Evolutionary conservation across 2,113 vertebrate species (phyloP), one percentile per base, ranked within the genome.

Genomic region (Crotalus tigris): DNA sequence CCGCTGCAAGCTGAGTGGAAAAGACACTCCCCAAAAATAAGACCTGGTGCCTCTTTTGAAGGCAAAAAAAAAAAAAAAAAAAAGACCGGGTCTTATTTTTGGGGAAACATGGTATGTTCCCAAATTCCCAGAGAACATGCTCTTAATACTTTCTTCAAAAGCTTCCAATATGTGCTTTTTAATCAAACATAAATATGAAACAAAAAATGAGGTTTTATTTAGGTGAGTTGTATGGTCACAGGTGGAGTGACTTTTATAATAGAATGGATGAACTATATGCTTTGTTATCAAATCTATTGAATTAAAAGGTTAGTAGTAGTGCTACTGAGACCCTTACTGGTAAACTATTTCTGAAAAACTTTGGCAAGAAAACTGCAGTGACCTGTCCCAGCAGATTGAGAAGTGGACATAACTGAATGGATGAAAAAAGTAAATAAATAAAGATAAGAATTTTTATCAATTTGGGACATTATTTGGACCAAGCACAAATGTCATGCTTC

Each of bases 251-350:
- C 86, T 94, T 94, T 75, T 49, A 0, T 97, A 96, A 96, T 93
- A 96, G 95, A 94, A 95, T 93, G 93, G 94, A 94, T 96, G 97
- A 98, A 97, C 96, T 97, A 97, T 96, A 89, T 96, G 96, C 95
- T 93, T 95, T 95, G 91, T 95, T 96, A 97, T 96, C 94, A 97
- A 39, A 96, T 97, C 95, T 95, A 97, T 90, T 95, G 95, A 95
- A 95, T 97, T 97, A 94, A 96, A 96, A 93, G 93, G 97, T 97
- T 98, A 98, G 97, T 97, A 95, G 95, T 95, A 85, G 94, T 94
- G 95, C 96, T 97, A 96, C 97, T 95, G 95, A 94, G 95, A 95
- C 94, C 95, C 95, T 0, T 59, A 94, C 4, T 69, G 29, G 61
- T 4, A 69, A 69, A 69, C 61, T 12, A 69, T n/a, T 69, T 69